Evolutionary conservation across 2,888 invertebrate species (phyloP).

Genomic region (Autographa pulchrina): DNA sequence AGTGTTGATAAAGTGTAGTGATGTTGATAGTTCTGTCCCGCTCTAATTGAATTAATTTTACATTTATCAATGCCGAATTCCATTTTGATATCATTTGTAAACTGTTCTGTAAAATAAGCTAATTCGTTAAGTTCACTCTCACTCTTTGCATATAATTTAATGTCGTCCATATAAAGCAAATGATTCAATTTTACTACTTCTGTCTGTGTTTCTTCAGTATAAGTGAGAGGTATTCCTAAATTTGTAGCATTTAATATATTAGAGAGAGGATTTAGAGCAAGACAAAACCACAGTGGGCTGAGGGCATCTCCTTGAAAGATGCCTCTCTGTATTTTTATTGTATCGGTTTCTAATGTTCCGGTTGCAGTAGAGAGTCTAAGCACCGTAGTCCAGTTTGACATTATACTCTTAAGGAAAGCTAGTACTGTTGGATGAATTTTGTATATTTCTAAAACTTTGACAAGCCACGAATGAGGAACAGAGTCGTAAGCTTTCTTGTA

Average conservation of each 20-base stretch:
- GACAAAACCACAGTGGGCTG: slow-evolving; percentile 15
- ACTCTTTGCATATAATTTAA: slow-evolving; percentile 19
- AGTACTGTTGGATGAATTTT: slow-evolving; percentile 35
- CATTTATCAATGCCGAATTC: too few species aligned
- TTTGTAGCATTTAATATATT: slow-evolving; percentile 13
- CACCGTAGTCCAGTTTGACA: slow-evolving; percentile 26
- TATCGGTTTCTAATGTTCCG: too few species aligned
- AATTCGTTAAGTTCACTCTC: slow-evolving; percentile 15
- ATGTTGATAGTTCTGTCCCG: too few species aligned
- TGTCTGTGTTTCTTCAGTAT: too few species aligned
- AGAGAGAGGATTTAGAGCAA: slow-evolving; percentile 17
- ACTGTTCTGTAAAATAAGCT: not conserved
- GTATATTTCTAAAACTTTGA: slow-evolving; percentile 27
- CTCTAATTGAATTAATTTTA: too few species aligned
- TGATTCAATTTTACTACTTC: not conserved
- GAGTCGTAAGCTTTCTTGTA: slow-evolving; percentile 16
- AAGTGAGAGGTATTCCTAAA: slow-evolving; percentile 8
- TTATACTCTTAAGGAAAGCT: slow-evolving; percentile 14
- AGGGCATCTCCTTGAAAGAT: slow-evolving; percentile 41
- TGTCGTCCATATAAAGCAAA: slow-evolving; percentile 25
- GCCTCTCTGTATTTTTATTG: slow-evolving; percentile 28
- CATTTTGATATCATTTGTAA: too few species aligned
- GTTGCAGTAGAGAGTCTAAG: slow-evolving; percentile 7
- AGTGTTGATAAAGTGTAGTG: too few species aligned
- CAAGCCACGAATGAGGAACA: slow-evolving; percentile 24